Base-by-base conservation (phyloP, 2,888 invertebrate genomes). In the Agrochola litura region DNA sequence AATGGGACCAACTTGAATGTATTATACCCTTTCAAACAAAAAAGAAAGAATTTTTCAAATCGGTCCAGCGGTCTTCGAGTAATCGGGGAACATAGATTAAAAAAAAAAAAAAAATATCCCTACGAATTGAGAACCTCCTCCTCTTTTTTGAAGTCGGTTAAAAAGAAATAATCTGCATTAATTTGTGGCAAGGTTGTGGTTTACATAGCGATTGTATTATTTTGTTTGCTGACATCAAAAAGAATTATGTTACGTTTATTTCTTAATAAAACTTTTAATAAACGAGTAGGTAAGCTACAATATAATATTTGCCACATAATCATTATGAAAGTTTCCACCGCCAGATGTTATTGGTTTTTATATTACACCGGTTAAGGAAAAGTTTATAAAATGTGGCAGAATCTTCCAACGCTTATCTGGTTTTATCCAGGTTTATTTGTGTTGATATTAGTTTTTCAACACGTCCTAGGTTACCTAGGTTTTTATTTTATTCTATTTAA, bases 291-390 rank as follows among this genome's bases (percentile, higher is more conserved):
- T 78, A 54, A 64, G 30, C 60, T 66, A 68, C 67, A 74, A 65
- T 69, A 71, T 81, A 66, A 70, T 75, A 70, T 81, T 75, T 70
- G 3, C 64, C 70, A 70, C 58, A 63, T 75, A 79, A 76, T 78
- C 58, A 58, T 63, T 30, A 60, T 70, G 60, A 68, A 78, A 86
- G 76, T 83, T 79, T 71, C 70, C 65, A 54, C 8, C 63, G 64
- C 60, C 41, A 41, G 63, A 12, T 75, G 81, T 80, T 84, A 84
- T 85, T 85, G 73, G 84, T 76, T 85, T 83, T 78, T 73, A 68
- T 81, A 81, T 63, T 60, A 75, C 77, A 69, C 22, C 30, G 22
- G 52, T 37, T 67, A 43, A 71, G 61, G 46, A 58, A 72, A 86
- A 77, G 46, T 86, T 76, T 73, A 73, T 82, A 77, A 79, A 84